Percentiles rank a stretch among this genome's conserved stretches.
These are phyloP conservation scores for Gallinago undulata DNA, from an alignment of 2,113 vertebrate species.

Conservation along the genomic window DNA sequence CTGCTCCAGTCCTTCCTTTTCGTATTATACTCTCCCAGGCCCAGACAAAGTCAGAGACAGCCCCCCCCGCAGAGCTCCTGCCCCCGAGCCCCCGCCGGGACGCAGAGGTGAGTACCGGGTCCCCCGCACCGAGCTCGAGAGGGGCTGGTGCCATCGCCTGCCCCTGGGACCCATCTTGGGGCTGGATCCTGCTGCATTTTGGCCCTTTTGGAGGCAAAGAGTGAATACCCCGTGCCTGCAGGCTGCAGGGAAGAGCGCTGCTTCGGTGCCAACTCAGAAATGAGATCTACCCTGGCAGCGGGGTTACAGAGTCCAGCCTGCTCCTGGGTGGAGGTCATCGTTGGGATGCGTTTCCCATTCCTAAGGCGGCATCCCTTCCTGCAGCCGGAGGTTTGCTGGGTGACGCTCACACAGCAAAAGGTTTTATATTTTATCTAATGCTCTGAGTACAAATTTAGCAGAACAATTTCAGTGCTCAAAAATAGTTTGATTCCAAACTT, in stretches of 20 bases:
- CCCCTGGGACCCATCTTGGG: rapidly evolving
- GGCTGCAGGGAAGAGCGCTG: rapidly evolving
- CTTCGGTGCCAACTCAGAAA: neutral
- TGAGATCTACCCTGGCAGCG: rapidly evolving
- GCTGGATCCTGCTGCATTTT: neutral
- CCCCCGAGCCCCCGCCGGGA: neutral
- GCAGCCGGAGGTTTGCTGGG: neutral
- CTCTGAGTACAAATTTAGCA: neutral
- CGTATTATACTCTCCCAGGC: neutral
- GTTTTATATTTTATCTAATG: neutral
- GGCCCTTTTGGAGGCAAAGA: neutral
- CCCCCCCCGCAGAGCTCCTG: neutral
- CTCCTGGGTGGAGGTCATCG: neutral
- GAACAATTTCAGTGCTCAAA: neutral
- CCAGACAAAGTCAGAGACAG: neutral
- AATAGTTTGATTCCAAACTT: neutral
- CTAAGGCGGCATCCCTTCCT: neutral
- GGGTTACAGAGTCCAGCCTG: neutral
- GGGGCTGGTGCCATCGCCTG: neutral
- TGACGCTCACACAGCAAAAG: neutral
- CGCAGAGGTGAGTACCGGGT: neutral
- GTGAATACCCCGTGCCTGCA: neutral
- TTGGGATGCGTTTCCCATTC: rapidly evolving
- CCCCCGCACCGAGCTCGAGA: neutral
- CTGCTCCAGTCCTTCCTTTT: neutral